phyloP scores from a whole-genome alignment of 2,888 invertebrate genomes.

The Ennomos fuscantarius region DNA sequence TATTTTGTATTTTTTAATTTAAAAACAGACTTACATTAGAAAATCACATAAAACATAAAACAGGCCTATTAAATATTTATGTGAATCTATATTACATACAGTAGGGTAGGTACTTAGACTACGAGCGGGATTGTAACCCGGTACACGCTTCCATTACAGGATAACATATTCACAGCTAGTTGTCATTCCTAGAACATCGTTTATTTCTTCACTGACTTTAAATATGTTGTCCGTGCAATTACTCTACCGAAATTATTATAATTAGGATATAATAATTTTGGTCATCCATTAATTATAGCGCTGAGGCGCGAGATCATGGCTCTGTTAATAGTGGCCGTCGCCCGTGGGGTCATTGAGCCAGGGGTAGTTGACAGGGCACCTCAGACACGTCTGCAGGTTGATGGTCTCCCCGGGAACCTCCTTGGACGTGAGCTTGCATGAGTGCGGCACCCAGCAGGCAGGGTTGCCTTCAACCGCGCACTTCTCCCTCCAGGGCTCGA shows the following conservation, averaged over 20 bases:
- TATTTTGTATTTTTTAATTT: constrained; percentile 78
- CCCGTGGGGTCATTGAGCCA: constrained; percentile 97
- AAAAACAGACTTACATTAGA: constrained; percentile 84
- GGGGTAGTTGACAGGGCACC: constrained; percentile 97
- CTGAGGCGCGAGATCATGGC: constrained; percentile 77
- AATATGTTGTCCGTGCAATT: constrained; percentile 72
- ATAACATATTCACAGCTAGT: constrained; percentile 67
- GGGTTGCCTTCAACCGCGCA: constrained; percentile 93
- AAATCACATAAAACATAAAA: constrained; percentile 85
- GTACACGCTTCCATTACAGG: constrained; percentile 79
- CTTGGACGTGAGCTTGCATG: constrained; percentile 96
- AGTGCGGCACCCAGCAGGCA: constrained; percentile 95
- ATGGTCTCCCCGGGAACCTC: constrained; percentile 97
- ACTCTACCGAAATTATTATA: constrained; percentile 66
- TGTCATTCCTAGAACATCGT: constrained; percentile 1
- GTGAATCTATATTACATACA: constrained; percentile 85
- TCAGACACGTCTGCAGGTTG: constrained; percentile 96
- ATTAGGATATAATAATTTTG: constrained; percentile 39
- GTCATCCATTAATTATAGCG: constrained; percentile 73
- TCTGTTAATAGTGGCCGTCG: constrained; percentile 92
- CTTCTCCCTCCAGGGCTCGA: constrained; percentile 98
- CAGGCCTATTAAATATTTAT: constrained; percentile 84
- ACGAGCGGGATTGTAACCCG: constrained; percentile 84
- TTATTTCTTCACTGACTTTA: constrained; percentile 45
- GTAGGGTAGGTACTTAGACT: constrained; percentile 83